Conservation (phyloP, 2,113 vertebrate species). For the Rafetus swinhoei region DNA sequence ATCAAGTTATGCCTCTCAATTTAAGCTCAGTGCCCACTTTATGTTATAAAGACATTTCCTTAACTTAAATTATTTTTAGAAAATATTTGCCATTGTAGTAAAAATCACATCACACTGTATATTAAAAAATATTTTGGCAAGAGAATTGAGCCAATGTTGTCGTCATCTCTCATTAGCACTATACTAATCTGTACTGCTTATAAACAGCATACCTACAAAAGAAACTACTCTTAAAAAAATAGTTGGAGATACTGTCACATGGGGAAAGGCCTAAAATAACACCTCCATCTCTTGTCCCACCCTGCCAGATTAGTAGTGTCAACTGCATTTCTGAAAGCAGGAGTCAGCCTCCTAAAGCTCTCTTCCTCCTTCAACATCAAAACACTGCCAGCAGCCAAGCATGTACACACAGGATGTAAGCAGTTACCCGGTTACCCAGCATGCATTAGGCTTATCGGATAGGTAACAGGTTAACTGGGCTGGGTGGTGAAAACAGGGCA, state of each 20-base stretch:
- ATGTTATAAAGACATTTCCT: neutral
- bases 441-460: too few species aligned
- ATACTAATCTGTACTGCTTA: too few species aligned
- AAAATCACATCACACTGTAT: neutral
- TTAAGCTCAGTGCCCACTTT: neutral
- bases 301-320: fast-evolving
- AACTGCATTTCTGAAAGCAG: neutral
- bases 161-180: neutral
- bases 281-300: neutral
- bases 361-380: neutral
- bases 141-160: neutral
- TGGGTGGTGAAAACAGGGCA: neutral
- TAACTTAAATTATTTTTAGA: neutral
- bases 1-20: neutral
- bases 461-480: too few species aligned
- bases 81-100: neutral
- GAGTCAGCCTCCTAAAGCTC: neutral
- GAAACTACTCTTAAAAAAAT: neutral
- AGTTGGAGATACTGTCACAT: neutral
- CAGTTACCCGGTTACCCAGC: too few species aligned
- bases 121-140: neutral
- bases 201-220: neutral
- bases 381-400: neutral
- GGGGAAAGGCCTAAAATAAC: fast-evolving
- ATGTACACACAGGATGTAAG: neutral